Conservation (phyloP, 2,888 invertebrate genomes). For the Orgyia antiqua region DNA sequence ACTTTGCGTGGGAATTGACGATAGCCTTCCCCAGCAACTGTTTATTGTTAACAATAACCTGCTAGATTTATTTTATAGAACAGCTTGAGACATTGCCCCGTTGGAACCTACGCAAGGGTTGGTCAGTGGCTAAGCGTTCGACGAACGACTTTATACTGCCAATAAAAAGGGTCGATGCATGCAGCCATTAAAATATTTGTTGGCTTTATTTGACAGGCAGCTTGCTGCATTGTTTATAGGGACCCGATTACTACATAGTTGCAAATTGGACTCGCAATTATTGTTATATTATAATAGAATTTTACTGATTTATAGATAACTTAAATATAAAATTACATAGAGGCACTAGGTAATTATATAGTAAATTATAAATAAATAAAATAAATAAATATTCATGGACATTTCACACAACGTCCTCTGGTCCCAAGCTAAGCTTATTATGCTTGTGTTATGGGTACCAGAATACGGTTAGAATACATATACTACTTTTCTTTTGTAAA, state of each 20-base stretch:
- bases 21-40: conserved; percentile 72
- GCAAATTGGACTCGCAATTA: conserved; percentile 56
- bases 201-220: conserved; percentile 69
- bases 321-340: too few relatives aligned
- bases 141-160: conserved; percentile 54
- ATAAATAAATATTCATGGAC: too few relatives aligned
- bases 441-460: too few relatives aligned
- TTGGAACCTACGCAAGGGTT: conserved; percentile 33
- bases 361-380: too few relatives aligned
- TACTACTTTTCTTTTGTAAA: too few relatives aligned
- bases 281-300: conserved; percentile 38
- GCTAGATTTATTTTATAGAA: conserved; percentile 76
- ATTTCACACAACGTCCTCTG: too few relatives aligned
- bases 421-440: too few relatives aligned
- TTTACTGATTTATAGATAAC: conserved; percentile 6
- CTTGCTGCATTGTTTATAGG: conserved; percentile 66
- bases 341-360: too few relatives aligned
- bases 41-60: conserved; percentile 74
- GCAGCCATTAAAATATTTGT: conserved; percentile 71
- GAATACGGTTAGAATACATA: too few relatives aligned
- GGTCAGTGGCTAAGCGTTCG: conserved; percentile 41
- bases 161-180: conserved; percentile 69
- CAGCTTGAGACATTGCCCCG: conserved; percentile 60
- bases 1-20: conserved; percentile 76
- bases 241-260: conserved; percentile 56